Evolutionary conservation across 2,797 vertebrate species (phyloP), one percentile per base, ranked within the genome.

Genomic region (Chelon auratus): DNA sequence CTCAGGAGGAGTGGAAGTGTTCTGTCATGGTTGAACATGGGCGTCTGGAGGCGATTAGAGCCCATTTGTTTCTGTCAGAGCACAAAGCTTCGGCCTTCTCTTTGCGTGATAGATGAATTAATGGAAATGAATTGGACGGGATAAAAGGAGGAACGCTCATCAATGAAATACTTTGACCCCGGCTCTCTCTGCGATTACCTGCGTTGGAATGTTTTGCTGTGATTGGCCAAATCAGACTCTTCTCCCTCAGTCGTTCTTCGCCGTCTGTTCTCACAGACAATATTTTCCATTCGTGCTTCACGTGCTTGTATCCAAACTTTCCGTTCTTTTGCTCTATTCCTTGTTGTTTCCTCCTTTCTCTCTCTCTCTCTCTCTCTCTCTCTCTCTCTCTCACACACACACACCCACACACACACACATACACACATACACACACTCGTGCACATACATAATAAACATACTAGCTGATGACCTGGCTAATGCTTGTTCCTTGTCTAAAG

Each of bases 21-120:
- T 86, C 87, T 90, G 89, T 91, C 91, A 92, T 86, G 91, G 91
- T 88, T 87, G 85, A 84, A 89, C 85, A 69, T 78, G 77, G 81
- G 65, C 53, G 88, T 87, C 92, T 93, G 93, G 89, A 86, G 89
- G 84, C 89, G 91, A 91, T 94, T 93, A 93, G 83, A 87, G 82
- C 63, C 85, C 82, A 90, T 91, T 92, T 90, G 91, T 92, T 92
- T 92, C 90, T 93, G 92, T 91, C 93, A 89, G 82, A 82, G 76
- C 77, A 84, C 87, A 89, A 82, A 89, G 83, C 83, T 84, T 67
- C 77, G 84, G 73, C 68, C 82, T 87, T 78, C 80, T 77, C 74
- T 62, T 61, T 67, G 76, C 20, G 58, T 92, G 90, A 93, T 89
- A 86, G 89, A 93, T 89, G 81, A 89, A 89, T 88, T 89, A 86